Evolutionary conservation across 92 coral and sea anemone genomes (phyloP), one percentile per base, ranked within the genome.

Genomic region (Umimayanthus kanabou): DNA sequence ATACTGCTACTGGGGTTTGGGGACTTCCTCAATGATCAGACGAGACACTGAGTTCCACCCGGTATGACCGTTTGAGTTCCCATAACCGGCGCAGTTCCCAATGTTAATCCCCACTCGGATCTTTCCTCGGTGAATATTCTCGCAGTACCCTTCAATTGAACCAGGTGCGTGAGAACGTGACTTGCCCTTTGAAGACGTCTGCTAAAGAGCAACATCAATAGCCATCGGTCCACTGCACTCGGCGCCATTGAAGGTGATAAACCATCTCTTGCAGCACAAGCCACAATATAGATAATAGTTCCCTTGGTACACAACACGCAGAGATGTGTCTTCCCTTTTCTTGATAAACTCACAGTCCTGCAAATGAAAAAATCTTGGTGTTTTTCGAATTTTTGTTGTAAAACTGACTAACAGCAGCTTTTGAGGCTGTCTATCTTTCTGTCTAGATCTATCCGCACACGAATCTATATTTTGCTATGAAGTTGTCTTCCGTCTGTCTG

Each of bases 21-120:
- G 90, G 2, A 86, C 71, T 50, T 89, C 88, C 29, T 90, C 87
- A 18, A 90, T 87, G 58, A 90, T 90, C 72, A 90, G 78, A n/a
- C 90, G 92, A 6, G 86, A 80, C 29, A 87, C 90, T 23, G 92
- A 90, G 6, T 67, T 55, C 92, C 90, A 90, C 65, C 90, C 85
- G 14, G 90, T 89, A 0, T 80, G 0, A 20, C 90, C 90, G 61
- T 79, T 22, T 3, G 90, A 7, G 53, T 66, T 64, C 4, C 90
- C 86, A 69, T 4, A 33, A 26, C 39, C 39, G 3, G 40, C n/a
- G 71, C 91, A 89, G 61, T 84, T 89, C 4, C 91, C 91, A 33
- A 89, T 80, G 57, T 84, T 81, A 45, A 86, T 74, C 4, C 85
- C 92, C 67, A 90, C 92, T 7, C 80, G 80, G 86, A 90, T 61